Evolutionary conservation across 2,797 vertebrate species (phyloP).

Genomic region (Loriculus beryllinus): DNA sequence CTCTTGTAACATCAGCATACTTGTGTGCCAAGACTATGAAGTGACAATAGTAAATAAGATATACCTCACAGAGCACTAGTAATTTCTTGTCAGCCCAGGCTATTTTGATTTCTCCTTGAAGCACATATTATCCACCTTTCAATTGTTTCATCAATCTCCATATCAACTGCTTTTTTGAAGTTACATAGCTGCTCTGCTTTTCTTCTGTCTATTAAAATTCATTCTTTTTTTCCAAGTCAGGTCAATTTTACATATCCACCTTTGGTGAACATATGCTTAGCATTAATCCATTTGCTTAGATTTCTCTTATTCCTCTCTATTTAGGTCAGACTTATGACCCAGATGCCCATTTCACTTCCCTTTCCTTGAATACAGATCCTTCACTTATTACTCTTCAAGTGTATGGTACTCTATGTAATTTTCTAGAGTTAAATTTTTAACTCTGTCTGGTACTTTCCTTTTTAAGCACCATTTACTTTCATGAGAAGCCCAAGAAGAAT

Average conservation of each 20-base stretch:
- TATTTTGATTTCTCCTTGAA: background rate
- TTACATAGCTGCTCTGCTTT: fast-evolving
- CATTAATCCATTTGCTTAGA: background rate
- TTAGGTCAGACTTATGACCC: background rate
- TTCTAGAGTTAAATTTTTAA: background rate
- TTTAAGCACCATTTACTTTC: background rate
- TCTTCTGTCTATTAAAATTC: background rate
- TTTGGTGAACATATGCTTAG: background rate
- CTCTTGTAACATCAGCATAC: background rate
- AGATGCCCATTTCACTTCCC: background rate
- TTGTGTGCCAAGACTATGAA: background rate
- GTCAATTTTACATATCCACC: background rate
- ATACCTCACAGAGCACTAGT: background rate
- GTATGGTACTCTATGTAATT: background rate
- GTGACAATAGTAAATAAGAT: background rate
- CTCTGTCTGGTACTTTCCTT: background rate
- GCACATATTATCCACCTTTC: background rate
- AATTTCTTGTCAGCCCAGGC: background rate
- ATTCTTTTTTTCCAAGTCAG: background rate
- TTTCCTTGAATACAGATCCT: background rate
- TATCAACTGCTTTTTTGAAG: background rate
- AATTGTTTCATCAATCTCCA: background rate
- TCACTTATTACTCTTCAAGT: background rate
- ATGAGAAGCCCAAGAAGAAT: background rate
- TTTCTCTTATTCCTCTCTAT: background rate